Evolutionary conservation across 1,140 invertebrate genomes (phyloP), one percentile per base, ranked within the genome.

Genomic region (Bradysia coprophila): DNA sequence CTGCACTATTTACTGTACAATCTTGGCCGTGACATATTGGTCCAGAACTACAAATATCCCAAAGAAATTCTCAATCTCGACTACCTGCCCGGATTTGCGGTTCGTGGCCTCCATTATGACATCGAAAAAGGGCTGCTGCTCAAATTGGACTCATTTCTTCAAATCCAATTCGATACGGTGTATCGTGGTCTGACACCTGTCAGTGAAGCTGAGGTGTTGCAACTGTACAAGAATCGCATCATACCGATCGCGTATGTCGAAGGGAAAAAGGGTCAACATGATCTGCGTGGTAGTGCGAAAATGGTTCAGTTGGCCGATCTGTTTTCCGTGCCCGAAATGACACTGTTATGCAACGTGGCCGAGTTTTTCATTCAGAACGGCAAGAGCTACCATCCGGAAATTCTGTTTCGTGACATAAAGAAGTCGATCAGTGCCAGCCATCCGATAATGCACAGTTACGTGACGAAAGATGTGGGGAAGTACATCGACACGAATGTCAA

Each of bases 311-410:
- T 96, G 45, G 89, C 92, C 15, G 93, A 97, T 68, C 61, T 97
- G n/a, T 98, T 98, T 63, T 93, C 90, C 1, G 79, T 96, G 28
- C 93, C 93, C 15, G 92, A 96, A 73, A 94, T 96, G 76, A 78
- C 82, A 47, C 65, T 97, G 21, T 61, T 97, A 3, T 89, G 89
- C 48, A 90, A 93, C 65, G 82, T 95, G 1, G 83, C 89, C 4
- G 87, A 96, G 63, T 93, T 84, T 67, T 95, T 96, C 57, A 73
- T 85, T 42, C 71, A 73, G 33, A 84, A 93, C 58, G 77, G 81
- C 47, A 90, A 96, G 44, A 81, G 88, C 51, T 98, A 89, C 62
- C 85, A 93, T 64, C 91, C 93, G 1, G 88, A 94, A 64, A 94
- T 93, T 56, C 70, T 97, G 8, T 96, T 94, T 55, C 73, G 89